Conservation (phyloP, 2,113 vertebrate species). For the Xenotilapia caudafasciata region DNA sequence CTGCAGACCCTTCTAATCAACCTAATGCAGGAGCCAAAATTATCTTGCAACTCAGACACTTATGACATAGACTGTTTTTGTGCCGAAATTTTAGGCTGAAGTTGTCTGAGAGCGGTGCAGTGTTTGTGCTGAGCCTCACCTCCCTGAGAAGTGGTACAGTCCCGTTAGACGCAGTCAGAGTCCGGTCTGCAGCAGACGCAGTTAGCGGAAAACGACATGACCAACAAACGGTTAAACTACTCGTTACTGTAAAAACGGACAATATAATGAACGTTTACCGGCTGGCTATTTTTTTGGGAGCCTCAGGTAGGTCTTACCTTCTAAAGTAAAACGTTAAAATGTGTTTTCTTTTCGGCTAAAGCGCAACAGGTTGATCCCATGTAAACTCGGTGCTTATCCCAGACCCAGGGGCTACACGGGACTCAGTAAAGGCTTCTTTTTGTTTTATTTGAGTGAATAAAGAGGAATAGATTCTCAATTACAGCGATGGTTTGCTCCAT, state of each 20-base stretch:
- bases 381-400: neutral
- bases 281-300: conserved; percentile 44
- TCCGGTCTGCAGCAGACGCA: neutral
- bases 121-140: conserved; percentile 4
- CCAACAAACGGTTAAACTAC: conserved; percentile 24
- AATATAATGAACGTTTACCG: conserved; percentile 54
- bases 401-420: neutral
- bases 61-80: accelerated
- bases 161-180: conserved; percentile 44
- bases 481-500: neutral
- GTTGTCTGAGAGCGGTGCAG: neutral
- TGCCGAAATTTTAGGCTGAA: neutral
- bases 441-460: neutral
- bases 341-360: neutral
- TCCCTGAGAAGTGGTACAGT: conserved; percentile 59
- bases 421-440: neutral
- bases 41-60: neutral
- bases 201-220: neutral
- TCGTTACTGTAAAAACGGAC: conserved; percentile 7
- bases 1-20: neutral
- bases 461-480: neutral
- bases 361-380: conserved; percentile 61
- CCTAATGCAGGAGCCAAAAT: neutral
- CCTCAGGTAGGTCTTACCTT: conserved; percentile 46
- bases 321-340: neutral